phyloP scores from a whole-genome alignment of 2,888 invertebrate species.

The Anodontia alba region DNA sequence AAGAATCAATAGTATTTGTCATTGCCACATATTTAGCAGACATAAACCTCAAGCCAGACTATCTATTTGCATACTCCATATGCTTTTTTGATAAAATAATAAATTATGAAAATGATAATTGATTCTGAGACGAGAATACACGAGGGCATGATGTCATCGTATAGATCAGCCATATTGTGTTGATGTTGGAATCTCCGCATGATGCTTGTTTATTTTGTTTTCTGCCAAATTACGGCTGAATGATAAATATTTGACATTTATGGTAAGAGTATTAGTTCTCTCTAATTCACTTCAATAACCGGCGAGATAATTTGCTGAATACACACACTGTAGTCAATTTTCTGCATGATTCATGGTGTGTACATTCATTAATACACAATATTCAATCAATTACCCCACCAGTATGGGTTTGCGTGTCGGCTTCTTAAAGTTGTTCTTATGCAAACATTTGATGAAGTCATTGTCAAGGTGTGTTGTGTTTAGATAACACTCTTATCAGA shows the following conservation, averaged over 20 bases:
- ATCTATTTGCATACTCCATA: neutral
- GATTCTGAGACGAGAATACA: slow-evolving; percentile 28
- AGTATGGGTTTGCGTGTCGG: neutral
- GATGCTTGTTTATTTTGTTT: neutral
- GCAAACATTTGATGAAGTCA: slow-evolving; percentile 16
- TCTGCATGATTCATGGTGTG: slow-evolving; percentile 11
- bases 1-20: too few relatives aligned
- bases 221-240: neutral
- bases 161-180: slow-evolving; percentile 52
- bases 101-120: slow-evolving; percentile 50
- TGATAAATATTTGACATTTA: neutral
- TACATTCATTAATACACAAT: slow-evolving; percentile 8
- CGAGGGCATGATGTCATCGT: slow-evolving; percentile 53
- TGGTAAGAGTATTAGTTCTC: neutral
- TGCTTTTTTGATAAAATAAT: slow-evolving; percentile 14
- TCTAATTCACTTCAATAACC: neutral
- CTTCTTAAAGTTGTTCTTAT: slow-evolving; percentile 8
- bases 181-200: slow-evolving; percentile 3
- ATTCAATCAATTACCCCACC: slow-evolving; percentile 19
- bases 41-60: neutral
- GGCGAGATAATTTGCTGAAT: neutral
- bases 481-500: slow-evolving; percentile 4
- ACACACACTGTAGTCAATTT: slow-evolving; percentile 9
- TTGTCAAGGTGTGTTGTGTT: slow-evolving; percentile 16
- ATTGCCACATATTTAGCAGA: too few relatives aligned